phyloP scores from a whole-genome alignment of 92 coral and sea anemone species.

The Epizoanthus stellaris region DNA sequence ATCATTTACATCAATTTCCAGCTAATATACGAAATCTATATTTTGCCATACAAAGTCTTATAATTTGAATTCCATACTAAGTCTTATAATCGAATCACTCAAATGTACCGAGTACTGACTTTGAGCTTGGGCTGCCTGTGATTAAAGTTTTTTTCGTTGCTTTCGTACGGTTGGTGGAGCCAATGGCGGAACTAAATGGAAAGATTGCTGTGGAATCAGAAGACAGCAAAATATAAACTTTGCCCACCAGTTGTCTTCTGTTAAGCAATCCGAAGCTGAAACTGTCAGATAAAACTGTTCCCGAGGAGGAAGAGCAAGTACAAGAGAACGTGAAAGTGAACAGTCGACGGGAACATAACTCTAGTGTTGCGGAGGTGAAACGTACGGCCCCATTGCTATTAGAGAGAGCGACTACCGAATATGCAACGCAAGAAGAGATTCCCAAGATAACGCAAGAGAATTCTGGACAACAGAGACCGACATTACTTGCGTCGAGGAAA shows the following conservation, averaged over 20 bases:
- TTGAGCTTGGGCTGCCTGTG: too few species aligned
- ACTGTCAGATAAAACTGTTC: conserved; percentile 23
- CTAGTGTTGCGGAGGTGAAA: not conserved
- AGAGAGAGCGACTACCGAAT: conserved; percentile 75
- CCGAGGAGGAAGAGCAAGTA: not conserved
- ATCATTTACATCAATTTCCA: too few species aligned
- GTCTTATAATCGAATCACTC: too few species aligned
- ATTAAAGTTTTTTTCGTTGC: too few species aligned
- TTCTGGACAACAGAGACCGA: conserved; percentile 81
- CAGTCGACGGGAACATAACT: conserved; percentile 9
- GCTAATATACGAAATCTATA: too few species aligned
- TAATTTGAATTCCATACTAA: too few species aligned
- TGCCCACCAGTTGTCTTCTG: not conserved
- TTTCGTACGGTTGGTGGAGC: too few species aligned
- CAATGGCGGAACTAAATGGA: too few species aligned
- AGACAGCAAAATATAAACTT: not conserved
- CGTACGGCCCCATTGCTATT: conserved; percentile 54
- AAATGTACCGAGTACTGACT: too few species aligned
- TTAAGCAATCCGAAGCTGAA: conserved; percentile 7
- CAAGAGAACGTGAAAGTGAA: not conserved
- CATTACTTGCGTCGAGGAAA: conserved; percentile 85
- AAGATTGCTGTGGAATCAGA: too few species aligned
- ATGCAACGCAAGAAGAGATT: conserved; percentile 88
- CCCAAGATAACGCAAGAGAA: conserved; percentile 89
- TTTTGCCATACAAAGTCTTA: too few species aligned